Evolutionary conservation across 2,888 invertebrate species (phyloP), one percentile per base, ranked within the genome.

Genomic region (Patella depressa): DNA sequence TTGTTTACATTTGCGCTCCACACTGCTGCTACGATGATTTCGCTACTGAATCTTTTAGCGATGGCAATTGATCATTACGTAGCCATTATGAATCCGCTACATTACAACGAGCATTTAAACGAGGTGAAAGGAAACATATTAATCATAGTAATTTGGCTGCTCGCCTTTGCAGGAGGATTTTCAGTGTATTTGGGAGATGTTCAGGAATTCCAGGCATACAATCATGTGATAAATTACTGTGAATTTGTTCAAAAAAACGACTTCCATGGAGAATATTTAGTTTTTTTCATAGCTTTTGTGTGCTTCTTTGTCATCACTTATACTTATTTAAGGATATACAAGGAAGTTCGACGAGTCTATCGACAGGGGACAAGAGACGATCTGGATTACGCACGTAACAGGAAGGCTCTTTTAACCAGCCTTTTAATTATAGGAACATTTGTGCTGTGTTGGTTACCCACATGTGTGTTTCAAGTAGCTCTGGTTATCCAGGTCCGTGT

Each of bases 41-140:
- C 86, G 2, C 78, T 88, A 24, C 76, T 88, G 19, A 88, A 87
- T 75, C 78, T 88, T 11, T 73, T 84, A 29, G 84, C 84, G 11
- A 87, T 88, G 86, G 88, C 88, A 0, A 69, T 86, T 5, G 88
- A 88, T 74, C 88, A 88, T 76, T 88, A 87, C 73, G 81, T 86
- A 9, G 88, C 87, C 2, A 86, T 88, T 59, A 83, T 86, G 77
- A 78, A 83, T 24, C 88, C 88, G 4, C 75, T 87, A 4, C 82
- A 82, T 54, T 87, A 87, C 76, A 79, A 79, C 4, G 73, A 76
- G 29, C 78, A 83, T 24, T 82, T 87, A 81, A 84, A 82, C 53
- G 77, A 78, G 19, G 77, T 80, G 24, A 81, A 81, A 4, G 85
- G 83, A 19, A 83, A 79, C 73, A 76, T 83, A 3, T 71, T 86